Base-by-base conservation (phyloP, 2,888 invertebrate species). In the Ophonus ardosiacus region DNA sequence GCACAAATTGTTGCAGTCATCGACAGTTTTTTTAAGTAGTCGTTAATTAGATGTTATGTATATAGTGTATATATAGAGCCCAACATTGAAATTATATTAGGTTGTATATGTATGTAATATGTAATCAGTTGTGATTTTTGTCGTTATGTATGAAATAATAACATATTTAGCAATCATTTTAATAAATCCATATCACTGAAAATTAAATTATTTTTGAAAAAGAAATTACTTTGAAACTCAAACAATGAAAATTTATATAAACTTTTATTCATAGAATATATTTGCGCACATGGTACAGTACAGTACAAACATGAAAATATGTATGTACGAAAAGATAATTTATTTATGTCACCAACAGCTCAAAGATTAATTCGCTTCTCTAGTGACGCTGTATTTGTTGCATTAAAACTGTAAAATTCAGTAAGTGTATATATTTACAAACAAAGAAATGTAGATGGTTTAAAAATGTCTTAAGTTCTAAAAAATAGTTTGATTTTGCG, bases 1-100 rank as follows among this genome's bases (percentile, higher is more conserved):
- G 68, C 68, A 68, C 68, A 68, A 68, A 68, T 68, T 18, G 24
- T 68, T 68, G 31, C 31, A 68, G n/a, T 68, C 68, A n/a, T 68
- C 78, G 78, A 78, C 78, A 56, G 56, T 78, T 78, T 76, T 76
- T 57, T 15, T 24, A 57, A 7, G 78, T 83, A 83, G 83, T 59
- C 59, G 83, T 83, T 83, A 31, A 76, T 8, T 83, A 83, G 76
- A 71, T 82, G 82, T 83, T 83, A 74, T 82, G 82, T 83, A 83
- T 83, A 83, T 83, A 83, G 83, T 83, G 83, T 83, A 61, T 21
- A 76, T 40, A 76, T 83, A 83, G 76, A 59, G 24, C 31, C 38
- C 57, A 57, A 65, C 15, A 43, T 65, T 65, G 81, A 65, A 65
- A 81, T 65, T 80, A 40, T 80, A 63, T 80, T 61, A 80, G 38